phyloP scores from a whole-genome alignment of 2,888 invertebrate genomes.

The Nephrotoma guestfalica region DNA sequence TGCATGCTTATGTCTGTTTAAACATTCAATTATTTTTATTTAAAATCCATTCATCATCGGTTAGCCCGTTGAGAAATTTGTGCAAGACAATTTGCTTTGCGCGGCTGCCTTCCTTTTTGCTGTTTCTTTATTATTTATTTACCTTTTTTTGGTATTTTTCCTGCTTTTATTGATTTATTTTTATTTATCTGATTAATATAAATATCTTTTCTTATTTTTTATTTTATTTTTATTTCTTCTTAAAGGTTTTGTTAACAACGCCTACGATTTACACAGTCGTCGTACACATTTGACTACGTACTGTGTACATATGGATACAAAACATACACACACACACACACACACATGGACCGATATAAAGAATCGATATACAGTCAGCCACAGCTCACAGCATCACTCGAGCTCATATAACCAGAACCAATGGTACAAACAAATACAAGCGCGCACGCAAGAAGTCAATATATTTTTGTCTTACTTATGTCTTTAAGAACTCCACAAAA shows the following conservation, averaged over 20 bases:
- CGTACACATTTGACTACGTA: neutral
- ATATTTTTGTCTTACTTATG: neutral
- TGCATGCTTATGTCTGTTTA: slow-evolving; percentile 7
- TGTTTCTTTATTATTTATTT: slow-evolving; percentile 3
- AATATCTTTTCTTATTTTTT: slow-evolving; percentile 11
- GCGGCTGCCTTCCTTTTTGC: slow-evolving; percentile 4
- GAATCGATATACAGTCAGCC: neutral
- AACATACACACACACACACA: too few species aligned
- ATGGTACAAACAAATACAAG: neutral
- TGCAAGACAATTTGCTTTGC: slow-evolving; percentile 6
- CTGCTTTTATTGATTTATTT: slow-evolving; percentile 14
- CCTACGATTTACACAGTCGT: neutral
- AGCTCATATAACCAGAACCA: neutral
- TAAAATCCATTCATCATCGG: slow-evolving; percentile 13
- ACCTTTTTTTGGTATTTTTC: neutral
- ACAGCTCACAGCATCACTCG: neutral
- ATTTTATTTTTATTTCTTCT: neutral
- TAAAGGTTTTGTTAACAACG: neutral
- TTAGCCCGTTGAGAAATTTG: slow-evolving; percentile 12
- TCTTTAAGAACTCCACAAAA: neutral
- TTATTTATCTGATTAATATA: slow-evolving; percentile 17
- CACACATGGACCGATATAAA: neutral
- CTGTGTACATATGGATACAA: neutral
- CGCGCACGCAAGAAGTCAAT: neutral
- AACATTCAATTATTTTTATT: slow-evolving; percentile 13